phyloP scores from a whole-genome alignment of 2,113 vertebrate genomes.

The Girardinichthys multiradiatus region DNA sequence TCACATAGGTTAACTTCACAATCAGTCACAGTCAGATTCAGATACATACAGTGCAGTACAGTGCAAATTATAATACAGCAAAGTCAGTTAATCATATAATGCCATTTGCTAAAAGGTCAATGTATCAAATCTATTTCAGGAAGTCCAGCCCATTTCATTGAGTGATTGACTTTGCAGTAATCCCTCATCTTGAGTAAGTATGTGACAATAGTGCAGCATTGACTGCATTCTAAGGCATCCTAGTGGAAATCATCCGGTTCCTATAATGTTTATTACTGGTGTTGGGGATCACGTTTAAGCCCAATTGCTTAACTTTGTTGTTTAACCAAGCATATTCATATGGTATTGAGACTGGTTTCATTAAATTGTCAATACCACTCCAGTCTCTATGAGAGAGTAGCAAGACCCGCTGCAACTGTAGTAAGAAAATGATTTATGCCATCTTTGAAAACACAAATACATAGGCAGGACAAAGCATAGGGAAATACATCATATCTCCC shows the following conservation, averaged over 20 bases:
- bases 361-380: constrained; percentile 7
- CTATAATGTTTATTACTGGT: background rate
- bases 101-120: background rate
- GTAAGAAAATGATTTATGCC: constrained; percentile 43
- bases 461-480: constrained; percentile 8
- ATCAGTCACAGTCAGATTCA: no score
- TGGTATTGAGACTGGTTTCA: background rate
- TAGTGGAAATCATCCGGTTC: background rate
- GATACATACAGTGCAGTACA: no score
- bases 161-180: background rate
- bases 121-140: background rate
- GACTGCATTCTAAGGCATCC: background rate
- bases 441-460: constrained; percentile 8
- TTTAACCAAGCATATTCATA: background rate
- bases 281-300: background rate
- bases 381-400: background rate
- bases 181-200: background rate
- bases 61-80: no score
- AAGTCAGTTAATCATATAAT: no score
- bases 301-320: no score
- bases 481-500: constrained; percentile 34
- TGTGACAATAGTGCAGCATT: background rate
- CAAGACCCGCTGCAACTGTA: constrained; percentile 1
- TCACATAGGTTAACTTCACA: no score
- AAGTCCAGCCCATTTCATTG: background rate